Evolutionary conservation across 2,888 invertebrate species (phyloP).

Genomic region (Sinhomidia bicolor): DNA sequence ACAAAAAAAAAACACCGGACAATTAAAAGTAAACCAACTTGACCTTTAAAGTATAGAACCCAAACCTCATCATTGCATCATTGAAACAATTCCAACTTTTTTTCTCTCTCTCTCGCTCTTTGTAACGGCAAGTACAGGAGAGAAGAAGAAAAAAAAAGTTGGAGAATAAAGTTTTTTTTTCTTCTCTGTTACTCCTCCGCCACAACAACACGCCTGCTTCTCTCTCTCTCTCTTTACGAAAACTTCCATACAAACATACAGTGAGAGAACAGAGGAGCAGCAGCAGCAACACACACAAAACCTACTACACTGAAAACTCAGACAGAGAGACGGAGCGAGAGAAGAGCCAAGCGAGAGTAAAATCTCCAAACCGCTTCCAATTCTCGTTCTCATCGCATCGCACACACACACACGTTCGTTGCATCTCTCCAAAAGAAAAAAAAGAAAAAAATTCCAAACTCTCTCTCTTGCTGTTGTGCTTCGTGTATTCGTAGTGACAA

Average conservation of each 20-base stretch:
- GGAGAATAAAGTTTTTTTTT: neutral
- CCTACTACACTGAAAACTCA: too few relatives aligned
- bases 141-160: neutral
- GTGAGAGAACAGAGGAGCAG: too few relatives aligned
- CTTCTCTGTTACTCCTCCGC: too few relatives aligned
- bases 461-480: neutral
- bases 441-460: too few relatives aligned
- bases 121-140: too few relatives aligned
- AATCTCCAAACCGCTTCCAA: neutral
- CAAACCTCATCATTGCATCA: too few relatives aligned
- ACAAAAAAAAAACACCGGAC: neutral
- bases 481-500: too few relatives aligned
- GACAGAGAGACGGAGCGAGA: neutral
- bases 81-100: conserved; percentile 29
- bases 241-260: too few relatives aligned
- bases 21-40: neutral
- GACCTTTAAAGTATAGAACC: conserved; percentile 34
- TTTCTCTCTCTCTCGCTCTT: too few relatives aligned
- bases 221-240: too few relatives aligned
- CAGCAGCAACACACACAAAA: neutral
- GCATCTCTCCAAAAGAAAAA: too few relatives aligned
- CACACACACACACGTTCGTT: neutral
- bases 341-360: neutral
- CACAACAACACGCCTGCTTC: too few relatives aligned
- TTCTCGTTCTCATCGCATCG: neutral